Evolutionary conservation across 2,113 vertebrate species (phyloP).

Genomic region (Periophthalmodon schlosseri): DNA sequence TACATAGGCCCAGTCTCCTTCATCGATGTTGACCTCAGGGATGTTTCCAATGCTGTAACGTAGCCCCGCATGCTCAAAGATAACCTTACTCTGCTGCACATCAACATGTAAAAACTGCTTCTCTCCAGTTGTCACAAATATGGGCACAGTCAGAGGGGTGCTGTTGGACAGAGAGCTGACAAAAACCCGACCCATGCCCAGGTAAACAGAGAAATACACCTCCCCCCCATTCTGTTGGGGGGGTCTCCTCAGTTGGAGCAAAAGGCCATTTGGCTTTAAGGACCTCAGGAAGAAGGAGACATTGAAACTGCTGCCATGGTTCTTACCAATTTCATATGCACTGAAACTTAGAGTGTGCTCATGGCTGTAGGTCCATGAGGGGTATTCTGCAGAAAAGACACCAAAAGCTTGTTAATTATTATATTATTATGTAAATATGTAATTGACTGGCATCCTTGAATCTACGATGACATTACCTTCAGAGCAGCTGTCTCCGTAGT

Average conservation of each 20-base stretch:
- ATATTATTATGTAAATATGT: background rate
- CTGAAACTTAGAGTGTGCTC: conserved; percentile 80
- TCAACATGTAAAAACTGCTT: conserved; percentile 80
- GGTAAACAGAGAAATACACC: conserved; percentile 78
- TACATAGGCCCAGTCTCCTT: conserved; percentile 72
- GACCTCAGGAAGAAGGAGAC: conserved; percentile 89
- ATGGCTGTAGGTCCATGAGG: conserved; percentile 84
- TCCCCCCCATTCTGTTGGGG: conserved; percentile 22
- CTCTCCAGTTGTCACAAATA: conserved; percentile 78
- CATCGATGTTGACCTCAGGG: conserved; percentile 44
- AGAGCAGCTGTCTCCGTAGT: conserved; percentile 75
- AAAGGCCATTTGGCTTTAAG: conserved; percentile 77
- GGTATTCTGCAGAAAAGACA: conserved; percentile 73
- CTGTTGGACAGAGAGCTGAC: conserved; percentile 42
- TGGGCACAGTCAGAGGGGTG: conserved; percentile 54
- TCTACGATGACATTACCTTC: conserved; percentile 76
- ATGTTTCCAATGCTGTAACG: conserved; percentile 73
- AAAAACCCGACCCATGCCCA: conserved; percentile 76
- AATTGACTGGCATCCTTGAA: background rate
- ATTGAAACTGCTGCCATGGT: conserved; percentile 77
- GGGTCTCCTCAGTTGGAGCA: conserved; percentile 80
- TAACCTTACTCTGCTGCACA: conserved; percentile 63
- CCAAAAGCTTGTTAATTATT: background rate
- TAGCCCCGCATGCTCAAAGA: conserved; percentile 57
- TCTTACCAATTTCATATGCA: conserved; percentile 69